Conservation (phyloP, 2,113 vertebrate species). For the Amblyornis subalaris region DNA sequence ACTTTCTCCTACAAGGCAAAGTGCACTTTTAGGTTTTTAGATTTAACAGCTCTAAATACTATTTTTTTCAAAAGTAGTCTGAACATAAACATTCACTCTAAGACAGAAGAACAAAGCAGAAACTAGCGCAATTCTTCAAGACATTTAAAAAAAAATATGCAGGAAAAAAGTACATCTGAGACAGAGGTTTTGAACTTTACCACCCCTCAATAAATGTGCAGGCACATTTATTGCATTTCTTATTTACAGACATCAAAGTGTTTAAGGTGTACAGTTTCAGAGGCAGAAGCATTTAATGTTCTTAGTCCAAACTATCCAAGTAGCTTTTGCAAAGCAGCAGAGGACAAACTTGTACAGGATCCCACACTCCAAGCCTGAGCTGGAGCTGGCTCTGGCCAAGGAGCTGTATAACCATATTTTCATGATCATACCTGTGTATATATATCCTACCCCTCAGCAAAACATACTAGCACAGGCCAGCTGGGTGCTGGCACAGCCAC, state of each 20-base stretch:
- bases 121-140: not conserved
- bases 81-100: not conserved
- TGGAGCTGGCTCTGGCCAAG: not conserved
- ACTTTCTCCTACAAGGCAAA: not conserved
- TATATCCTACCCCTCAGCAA: not conserved
- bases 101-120: not conserved
- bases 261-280: not conserved
- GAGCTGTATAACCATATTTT: not conserved
- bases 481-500: not conserved
- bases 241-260: not conserved
- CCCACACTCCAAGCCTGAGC: not conserved
- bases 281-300: not conserved
- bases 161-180: not conserved
- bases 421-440: rapidly evolving
- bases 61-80: not conserved
- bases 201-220: rapidly evolving
- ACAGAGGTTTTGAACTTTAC: not conserved
- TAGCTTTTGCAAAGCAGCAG: not conserved
- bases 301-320: not conserved
- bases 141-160: not conserved
- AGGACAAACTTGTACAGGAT: not conserved
- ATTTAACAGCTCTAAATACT: not conserved
- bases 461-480: not conserved
- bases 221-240: not conserved
- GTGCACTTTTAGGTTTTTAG: not conserved